phyloP scores from a whole-genome alignment of 2,888 invertebrate genomes.

The Cephus nigrinus region DNA sequence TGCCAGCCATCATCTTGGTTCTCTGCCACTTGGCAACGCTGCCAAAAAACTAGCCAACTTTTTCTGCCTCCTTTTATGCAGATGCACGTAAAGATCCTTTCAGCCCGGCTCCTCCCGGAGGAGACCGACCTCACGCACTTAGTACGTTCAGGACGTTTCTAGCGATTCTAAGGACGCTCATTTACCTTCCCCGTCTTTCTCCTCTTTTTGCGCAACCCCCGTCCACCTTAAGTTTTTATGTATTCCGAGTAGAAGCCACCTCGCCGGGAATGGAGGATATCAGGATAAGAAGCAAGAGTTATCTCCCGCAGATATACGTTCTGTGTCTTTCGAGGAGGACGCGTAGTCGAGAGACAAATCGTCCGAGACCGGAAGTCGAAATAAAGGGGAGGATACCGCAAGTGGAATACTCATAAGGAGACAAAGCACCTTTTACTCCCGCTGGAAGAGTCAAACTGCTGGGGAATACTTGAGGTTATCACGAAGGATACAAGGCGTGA shows the following conservation, averaged over 20 bases:
- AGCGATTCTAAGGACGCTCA: not conserved
- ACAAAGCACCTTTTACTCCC: conserved; percentile 47
- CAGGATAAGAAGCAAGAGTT: not conserved
- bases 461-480: not conserved
- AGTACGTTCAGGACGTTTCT: not conserved
- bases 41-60: not conserved
- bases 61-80: not conserved
- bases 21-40: not conserved
- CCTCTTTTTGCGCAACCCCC: not conserved
- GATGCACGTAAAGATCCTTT: not conserved
- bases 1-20: not conserved
- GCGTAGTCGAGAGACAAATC: not conserved
- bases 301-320: not conserved
- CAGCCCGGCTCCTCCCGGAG: not conserved
- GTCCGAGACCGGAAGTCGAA: not conserved
- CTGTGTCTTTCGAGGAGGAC: not conserved
- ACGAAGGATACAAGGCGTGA: not conserved
- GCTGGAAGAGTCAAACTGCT: conserved; percentile 5
- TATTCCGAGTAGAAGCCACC: not conserved
- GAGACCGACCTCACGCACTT: not conserved
- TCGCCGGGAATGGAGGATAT: not conserved
- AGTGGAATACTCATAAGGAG: conserved; percentile 15
- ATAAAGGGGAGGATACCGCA: not conserved
- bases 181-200: not conserved
- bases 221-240: not conserved